A percentile compares a stretch with the other conserved stretches of the same genome.
phyloP scores from a whole-genome alignment of 2,113 vertebrate genomes.

The Lampris megalopsis region DNA sequence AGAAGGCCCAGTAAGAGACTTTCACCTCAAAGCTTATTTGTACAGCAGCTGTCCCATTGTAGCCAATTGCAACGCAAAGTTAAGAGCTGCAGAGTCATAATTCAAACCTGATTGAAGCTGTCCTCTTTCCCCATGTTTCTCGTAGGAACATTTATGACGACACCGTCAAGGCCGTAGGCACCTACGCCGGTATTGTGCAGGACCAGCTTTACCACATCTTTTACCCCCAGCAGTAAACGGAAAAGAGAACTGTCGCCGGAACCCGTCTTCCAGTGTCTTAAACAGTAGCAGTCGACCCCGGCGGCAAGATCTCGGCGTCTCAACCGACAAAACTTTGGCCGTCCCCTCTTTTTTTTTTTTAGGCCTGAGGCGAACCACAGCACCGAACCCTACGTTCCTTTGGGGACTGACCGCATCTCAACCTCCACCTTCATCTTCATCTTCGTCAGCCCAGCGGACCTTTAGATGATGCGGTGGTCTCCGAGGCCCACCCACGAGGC shows the following conservation, averaged over 20 bases:
- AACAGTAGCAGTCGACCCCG: not conserved
- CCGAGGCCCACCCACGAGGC: not conserved
- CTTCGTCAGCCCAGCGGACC: too few species aligned
- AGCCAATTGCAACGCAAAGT: too few species aligned
- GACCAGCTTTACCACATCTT: slow-evolving; percentile 79
- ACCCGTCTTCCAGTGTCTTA: not conserved
- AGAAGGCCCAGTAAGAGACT: slow-evolving; percentile 76
- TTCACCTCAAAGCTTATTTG: too few species aligned
- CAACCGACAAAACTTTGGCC: not conserved
- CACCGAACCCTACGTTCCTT: not conserved
- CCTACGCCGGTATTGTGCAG: slow-evolving; percentile 67
- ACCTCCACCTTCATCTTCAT: slow-evolving; percentile 8
- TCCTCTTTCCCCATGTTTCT: slow-evolving; percentile 31
- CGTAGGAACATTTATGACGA: slow-evolving; percentile 75
- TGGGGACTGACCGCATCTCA: not conserved
- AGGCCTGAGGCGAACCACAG: not conserved
- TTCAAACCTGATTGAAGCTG: not conserved
- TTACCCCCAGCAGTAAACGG: slow-evolving; percentile 53
- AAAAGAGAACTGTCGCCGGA: not conserved
- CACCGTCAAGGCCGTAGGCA: slow-evolving; percentile 54
- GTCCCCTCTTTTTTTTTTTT: not conserved
- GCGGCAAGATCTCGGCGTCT: not conserved
- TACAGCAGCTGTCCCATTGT: too few species aligned
- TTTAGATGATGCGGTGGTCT: too few species aligned
- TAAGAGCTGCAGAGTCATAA: not conserved